Percentiles rank a stretch among this genome's conserved stretches.
Conservation (phyloP, 1,140 invertebrate genomes). For the Drosophila miranda region DNA sequence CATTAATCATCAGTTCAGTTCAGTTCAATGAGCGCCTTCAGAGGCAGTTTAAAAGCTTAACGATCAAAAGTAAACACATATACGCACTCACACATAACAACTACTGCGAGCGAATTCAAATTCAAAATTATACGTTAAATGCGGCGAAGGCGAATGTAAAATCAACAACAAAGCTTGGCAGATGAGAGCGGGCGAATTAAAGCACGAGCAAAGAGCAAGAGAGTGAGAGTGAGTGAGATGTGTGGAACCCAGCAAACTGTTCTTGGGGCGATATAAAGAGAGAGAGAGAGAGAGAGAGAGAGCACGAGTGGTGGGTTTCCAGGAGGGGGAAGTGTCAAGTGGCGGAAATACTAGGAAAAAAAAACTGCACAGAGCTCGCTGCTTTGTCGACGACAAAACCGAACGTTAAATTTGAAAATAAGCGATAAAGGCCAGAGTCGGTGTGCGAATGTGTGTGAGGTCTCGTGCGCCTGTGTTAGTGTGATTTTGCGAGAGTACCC, state of each 20-base stretch:
- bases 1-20: conserved; percentile 50
- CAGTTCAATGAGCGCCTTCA: conserved; percentile 31
- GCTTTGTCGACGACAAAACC: conserved; percentile 58
- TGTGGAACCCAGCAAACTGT: not conserved
- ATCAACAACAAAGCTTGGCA: conserved; percentile 39
- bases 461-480: conserved; percentile 16
- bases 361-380: conserved; percentile 28
- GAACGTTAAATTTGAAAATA: conserved; percentile 70
- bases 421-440: conserved; percentile 35
- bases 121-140: conserved; percentile 65
- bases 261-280: conserved; percentile 27
- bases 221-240: conserved; percentile 10
- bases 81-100: not conserved
- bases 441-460: conserved; percentile 14
- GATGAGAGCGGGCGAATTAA: not conserved
- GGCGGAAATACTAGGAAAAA: conserved; percentile 68
- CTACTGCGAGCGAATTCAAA: conserved; percentile 34
- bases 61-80: conserved; percentile 60
- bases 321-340: conserved; percentile 30
- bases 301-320: conserved; percentile 15
- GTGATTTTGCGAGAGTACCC: conserved; percentile 24
- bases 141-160: conserved; percentile 33
- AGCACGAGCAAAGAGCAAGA: conserved; percentile 3
- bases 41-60: conserved; percentile 57
- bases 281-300: conserved; percentile 24